Evolutionary conservation across 2,113 vertebrate species (phyloP).

Genomic region (Phocoena sinus): DNA sequence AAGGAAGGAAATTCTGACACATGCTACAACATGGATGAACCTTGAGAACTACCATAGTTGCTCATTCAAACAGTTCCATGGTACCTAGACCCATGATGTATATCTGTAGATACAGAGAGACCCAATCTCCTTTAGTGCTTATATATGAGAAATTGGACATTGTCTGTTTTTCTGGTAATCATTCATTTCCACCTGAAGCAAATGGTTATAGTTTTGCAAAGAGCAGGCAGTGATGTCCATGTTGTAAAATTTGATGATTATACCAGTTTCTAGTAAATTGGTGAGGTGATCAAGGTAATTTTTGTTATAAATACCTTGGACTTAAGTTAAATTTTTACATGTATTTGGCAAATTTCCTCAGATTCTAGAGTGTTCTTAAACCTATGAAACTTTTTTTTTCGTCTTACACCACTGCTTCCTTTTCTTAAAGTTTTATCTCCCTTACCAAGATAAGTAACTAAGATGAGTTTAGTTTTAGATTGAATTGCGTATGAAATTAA

Average conservation of each 20-base stretch:
- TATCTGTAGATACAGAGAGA: neutral
- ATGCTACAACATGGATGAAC: neutral
- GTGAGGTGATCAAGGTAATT: neutral
- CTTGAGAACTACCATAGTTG: neutral
- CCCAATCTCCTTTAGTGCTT: neutral
- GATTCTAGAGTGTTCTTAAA: conserved; percentile 23
- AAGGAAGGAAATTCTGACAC: neutral
- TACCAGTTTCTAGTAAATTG: neutral
- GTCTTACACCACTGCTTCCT: neutral
- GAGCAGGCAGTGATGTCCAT: neutral
- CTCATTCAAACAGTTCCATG: neutral
- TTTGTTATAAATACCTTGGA: neutral
- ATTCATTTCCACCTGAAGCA: neutral
- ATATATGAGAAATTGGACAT: neutral
- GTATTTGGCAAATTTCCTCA: neutral
- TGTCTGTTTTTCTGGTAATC: neutral
- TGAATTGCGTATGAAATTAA: neutral
- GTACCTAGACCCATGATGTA: neutral
- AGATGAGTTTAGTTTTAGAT: neutral
- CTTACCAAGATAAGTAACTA: neutral
- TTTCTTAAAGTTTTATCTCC: conserved; percentile 18
- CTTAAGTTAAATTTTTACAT: conserved; percentile 7
- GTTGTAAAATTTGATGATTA: neutral
- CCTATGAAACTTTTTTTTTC: neutral
- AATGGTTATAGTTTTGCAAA: conserved; percentile 3